These are phyloP conservation scores for Drosophila koepferae DNA, from an alignment of 2,888 invertebrate species.

Conservation along the genomic window DNA sequence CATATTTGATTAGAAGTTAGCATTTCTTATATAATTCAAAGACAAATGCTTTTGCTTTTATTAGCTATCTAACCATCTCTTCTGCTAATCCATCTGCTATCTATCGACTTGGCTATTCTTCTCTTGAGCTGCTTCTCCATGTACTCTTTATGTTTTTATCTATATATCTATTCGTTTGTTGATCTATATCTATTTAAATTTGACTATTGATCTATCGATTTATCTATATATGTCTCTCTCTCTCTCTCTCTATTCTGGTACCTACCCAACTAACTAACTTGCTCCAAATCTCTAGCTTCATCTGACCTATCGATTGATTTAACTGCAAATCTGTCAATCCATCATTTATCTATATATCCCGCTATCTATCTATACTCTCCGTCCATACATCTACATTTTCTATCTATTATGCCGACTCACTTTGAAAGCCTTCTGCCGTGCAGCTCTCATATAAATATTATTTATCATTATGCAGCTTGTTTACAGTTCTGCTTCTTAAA, in stretches of 20 bases:
- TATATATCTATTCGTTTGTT: background rate
- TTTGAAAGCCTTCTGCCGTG: background rate
- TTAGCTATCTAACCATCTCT: background rate
- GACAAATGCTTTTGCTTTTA: too few species aligned
- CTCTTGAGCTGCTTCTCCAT: background rate
- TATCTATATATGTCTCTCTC: too few species aligned
- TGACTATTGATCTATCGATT: background rate
- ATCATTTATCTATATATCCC: background rate
- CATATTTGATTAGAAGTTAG: background rate
- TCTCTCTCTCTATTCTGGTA: too few species aligned
- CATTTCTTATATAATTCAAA: too few species aligned
- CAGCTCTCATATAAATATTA: background rate
- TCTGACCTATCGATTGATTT: too few species aligned
- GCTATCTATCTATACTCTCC: background rate
- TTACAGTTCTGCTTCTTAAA: slow-evolving; percentile 36
- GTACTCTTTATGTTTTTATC: background rate
- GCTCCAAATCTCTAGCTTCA: too few species aligned
- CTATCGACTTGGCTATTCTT: background rate
- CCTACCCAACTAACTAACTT: too few species aligned
- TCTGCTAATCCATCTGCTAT: background rate
- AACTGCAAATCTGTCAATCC: background rate
- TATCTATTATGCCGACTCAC: too few species aligned
- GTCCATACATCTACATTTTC: too few species aligned
- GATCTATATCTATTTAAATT: background rate
- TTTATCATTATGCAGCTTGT: slow-evolving; percentile 15